These are phyloP conservation scores for Incurvaria masculella DNA, from an alignment of 2,888 invertebrate genomes.

Conservation along the genomic window DNA sequence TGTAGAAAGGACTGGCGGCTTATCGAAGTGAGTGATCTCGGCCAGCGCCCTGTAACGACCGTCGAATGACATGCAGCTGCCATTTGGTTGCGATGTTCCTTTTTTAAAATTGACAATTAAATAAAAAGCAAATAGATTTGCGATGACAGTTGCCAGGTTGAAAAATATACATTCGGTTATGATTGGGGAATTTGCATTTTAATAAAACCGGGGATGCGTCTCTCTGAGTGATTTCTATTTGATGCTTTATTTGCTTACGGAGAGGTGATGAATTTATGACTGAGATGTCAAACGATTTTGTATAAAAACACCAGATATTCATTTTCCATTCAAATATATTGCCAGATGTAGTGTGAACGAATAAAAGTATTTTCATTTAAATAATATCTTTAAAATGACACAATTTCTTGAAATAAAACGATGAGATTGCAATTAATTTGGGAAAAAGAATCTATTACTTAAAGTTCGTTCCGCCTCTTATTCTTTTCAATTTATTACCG, in stretches of 20 bases:
- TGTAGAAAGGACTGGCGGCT: constrained; percentile 41
- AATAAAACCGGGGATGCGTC: background rate
- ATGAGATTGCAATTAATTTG: too few relatives aligned
- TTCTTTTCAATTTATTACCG: constrained; percentile 36
- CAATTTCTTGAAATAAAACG: too few relatives aligned
- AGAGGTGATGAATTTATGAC: background rate
- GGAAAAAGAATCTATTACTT: background rate
- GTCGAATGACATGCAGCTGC: constrained; percentile 39
- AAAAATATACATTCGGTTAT: background rate
- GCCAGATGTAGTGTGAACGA: too few relatives aligned
- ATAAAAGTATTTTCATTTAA: too few relatives aligned
- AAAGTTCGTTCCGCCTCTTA: background rate
- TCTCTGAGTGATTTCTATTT: background rate
- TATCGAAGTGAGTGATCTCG: constrained; percentile 33
- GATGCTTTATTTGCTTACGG: background rate
- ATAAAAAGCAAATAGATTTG: constrained; percentile 3
- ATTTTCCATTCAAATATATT: too few relatives aligned
- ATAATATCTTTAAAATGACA: too few relatives aligned
- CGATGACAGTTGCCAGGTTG: background rate
- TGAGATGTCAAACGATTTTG: too few relatives aligned
- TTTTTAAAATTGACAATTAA: constrained; percentile 26
- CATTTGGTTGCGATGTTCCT: constrained; percentile 26
- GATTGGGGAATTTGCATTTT: background rate
- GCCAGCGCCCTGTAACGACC: constrained; percentile 12
- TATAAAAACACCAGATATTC: too few relatives aligned